Evolutionary conservation across 2,888 invertebrate genomes (phyloP).

Genomic region (Troilus luridus): DNA sequence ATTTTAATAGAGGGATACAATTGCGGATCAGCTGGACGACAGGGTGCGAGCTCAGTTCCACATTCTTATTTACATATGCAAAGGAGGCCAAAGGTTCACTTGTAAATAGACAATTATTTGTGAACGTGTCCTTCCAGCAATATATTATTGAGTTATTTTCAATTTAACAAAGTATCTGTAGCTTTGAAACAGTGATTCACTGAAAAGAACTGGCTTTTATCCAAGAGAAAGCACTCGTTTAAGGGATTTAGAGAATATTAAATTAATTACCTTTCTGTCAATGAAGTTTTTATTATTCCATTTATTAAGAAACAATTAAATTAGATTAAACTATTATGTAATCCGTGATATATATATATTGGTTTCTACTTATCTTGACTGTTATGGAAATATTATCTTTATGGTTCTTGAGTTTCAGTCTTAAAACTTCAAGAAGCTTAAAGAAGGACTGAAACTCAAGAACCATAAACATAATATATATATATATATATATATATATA

Average conservation of each 20-base stretch:
- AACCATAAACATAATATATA: too few species aligned
- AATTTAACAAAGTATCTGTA: not conserved
- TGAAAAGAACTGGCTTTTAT: not conserved
- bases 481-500: too few species aligned
- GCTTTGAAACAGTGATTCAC: not conserved
- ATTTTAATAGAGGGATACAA: not conserved
- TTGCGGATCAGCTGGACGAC: not conserved
- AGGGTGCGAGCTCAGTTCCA: not conserved
- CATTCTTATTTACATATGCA: not conserved
- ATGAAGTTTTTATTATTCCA: not conserved
- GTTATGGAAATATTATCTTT: too few species aligned
- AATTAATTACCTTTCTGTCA: not conserved
- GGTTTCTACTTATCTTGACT: too few species aligned
- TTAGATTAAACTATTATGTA: too few species aligned
- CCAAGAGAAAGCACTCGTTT: not conserved
- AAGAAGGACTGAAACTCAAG: too few species aligned
- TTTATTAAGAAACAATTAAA: too few species aligned
- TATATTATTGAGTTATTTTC: not conserved
- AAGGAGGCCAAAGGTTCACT: not conserved
- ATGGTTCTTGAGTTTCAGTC: too few species aligned
- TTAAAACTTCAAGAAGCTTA: too few species aligned
- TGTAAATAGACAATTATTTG: slow-evolving; percentile 44
- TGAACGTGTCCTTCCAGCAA: not conserved
- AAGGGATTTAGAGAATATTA: not conserved
- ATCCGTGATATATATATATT: too few species aligned